A percentile compares a stretch with the other conserved stretches of the same genome.
Evolutionary conservation across 37 sponge, comb jelly and placozoan genomes (phyloP).

Genomic region (Mnemiopsis leidyi): DNA sequence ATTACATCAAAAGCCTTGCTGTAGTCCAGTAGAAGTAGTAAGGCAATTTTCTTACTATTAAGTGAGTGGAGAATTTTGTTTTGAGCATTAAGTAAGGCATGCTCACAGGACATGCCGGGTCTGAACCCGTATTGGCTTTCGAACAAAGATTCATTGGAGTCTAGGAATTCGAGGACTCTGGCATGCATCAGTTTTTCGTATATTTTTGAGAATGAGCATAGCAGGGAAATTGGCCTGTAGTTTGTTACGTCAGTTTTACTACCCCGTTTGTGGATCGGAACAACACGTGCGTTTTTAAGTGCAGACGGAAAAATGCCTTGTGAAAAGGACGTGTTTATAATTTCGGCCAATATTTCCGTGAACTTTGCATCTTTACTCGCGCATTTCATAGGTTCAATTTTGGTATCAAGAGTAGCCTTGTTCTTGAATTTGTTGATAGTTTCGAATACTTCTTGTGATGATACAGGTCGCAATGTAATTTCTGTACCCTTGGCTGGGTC

Average conservation of each 20-base stretch:
- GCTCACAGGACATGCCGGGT: no score
- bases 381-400: not conserved
- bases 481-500: no score
- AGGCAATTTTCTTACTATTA: not conserved
- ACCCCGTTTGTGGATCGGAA: not conserved
- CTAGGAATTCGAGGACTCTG: not conserved
- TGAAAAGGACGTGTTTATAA: not conserved
- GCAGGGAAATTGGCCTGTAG: not conserved
- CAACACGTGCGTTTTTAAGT: not conserved
- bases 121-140: no score
- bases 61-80: not conserved
- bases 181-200: no score
- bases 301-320: not conserved
- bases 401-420: not conserved
- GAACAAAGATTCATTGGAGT: not conserved
- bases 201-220: not conserved
- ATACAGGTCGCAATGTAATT: no score
- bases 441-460: no score
- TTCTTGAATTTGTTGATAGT: not conserved
- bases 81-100: not conserved
- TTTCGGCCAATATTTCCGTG: not conserved
- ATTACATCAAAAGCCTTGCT: not conserved
- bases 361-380: not conserved
- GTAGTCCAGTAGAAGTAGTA: not conserved
- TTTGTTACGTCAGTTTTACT: no score